Percentiles rank a stretch among this genome's conserved stretches.
These are phyloP conservation scores for Emydocephalus ijimae DNA, from an alignment of 2,113 vertebrate species.

Conservation along the genomic window DNA sequence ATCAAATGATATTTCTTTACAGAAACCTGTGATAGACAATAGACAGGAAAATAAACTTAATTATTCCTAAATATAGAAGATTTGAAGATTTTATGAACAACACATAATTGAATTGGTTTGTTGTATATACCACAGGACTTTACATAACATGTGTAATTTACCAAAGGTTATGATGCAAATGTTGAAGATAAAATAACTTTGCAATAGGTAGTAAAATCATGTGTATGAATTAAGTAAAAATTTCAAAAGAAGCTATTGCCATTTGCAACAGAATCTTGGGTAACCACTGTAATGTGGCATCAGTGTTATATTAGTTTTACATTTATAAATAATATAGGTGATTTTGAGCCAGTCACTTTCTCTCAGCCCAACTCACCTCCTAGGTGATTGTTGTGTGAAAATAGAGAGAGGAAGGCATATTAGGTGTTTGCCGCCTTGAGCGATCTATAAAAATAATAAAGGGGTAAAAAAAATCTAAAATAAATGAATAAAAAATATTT, in stretches of 20 bases:
- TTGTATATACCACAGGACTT: not conserved
- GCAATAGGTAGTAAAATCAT: not conserved
- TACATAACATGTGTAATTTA: not conserved
- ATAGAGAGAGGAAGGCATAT: not conserved
- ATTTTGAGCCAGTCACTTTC: not conserved
- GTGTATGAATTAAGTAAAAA: not conserved
- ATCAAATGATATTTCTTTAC: not conserved
- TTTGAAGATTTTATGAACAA: not conserved
- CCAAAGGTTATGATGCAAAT: not conserved
- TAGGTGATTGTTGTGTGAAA: not conserved
- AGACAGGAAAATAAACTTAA: not conserved
- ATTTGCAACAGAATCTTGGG: not conserved
- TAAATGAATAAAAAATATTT: not conserved
- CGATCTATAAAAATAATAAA: not conserved
- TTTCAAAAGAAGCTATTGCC: not conserved
- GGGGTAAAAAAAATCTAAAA: not conserved
- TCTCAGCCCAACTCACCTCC: not conserved
- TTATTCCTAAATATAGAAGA: not conserved
- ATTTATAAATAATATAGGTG: not conserved
- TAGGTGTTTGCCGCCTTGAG: not conserved
- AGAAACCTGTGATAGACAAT: not conserved
- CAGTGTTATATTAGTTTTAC: not conserved
- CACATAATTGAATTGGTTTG: not conserved
- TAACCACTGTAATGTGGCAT: not conserved
- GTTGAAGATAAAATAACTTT: not conserved